Conservation (phyloP, 30 jellyfish, hydroid and myxozoan species). For the Cassiopea andromeda region DNA sequence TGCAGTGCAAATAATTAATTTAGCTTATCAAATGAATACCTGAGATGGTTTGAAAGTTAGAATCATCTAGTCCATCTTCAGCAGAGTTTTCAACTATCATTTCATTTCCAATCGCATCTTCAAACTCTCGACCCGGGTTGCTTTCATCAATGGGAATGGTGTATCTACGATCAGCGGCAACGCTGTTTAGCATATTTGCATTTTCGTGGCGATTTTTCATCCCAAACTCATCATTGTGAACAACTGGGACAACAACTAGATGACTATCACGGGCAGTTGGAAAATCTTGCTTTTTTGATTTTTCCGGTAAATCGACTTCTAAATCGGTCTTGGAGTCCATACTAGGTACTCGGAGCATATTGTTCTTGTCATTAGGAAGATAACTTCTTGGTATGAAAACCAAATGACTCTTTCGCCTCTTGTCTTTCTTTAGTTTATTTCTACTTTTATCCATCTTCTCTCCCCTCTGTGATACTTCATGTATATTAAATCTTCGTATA, state of each 20-base stretch:
- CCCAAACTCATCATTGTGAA: background rate
- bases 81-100: background rate
- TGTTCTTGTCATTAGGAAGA: too few relatives aligned
- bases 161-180: background rate
- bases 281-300: background rate
- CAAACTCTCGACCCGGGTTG: background rate
- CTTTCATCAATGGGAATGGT: background rate
- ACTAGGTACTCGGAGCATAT: background rate
- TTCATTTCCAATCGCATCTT: slow-evolving; percentile 1
- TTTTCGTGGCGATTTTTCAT: background rate
- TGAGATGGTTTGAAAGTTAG: background rate
- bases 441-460: background rate
- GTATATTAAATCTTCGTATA: background rate
- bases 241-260: slow-evolving; percentile 55
- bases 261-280: background rate
- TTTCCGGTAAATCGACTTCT: background rate
- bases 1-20: background rate
- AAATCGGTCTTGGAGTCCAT: background rate
- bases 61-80: background rate
- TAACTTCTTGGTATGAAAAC: too few relatives aligned
- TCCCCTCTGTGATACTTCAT: background rate
- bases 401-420: background rate
- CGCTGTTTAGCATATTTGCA: background rate
- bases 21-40: background rate
- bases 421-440: background rate